Evolutionary conservation across 1,140 invertebrate genomes (phyloP).

Genomic region (Archivesica marissinica): DNA sequence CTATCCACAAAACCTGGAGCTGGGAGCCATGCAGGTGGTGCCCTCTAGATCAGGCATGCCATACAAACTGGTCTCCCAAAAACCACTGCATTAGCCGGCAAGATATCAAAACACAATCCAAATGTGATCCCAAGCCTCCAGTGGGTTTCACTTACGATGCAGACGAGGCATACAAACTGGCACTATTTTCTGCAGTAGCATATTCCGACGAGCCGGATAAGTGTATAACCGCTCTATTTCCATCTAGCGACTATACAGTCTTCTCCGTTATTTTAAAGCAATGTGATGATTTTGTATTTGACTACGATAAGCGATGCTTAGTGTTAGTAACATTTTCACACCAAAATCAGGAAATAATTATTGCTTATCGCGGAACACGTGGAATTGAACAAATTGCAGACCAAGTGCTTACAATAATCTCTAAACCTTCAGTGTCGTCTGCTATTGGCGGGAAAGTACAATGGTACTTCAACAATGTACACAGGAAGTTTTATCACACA

Average conservation of each 20-base stretch:
- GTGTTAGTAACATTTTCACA: conserved; percentile 30
- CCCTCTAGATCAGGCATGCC: conserved; percentile 19
- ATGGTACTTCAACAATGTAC: conserved; percentile 48
- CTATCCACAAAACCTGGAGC: conserved; percentile 15
- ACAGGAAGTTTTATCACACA: conserved; percentile 15
- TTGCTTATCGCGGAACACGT: conserved; percentile 47
- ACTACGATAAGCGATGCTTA: conserved; percentile 53
- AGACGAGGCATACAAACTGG: conserved; percentile 38
- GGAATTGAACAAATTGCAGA: conserved; percentile 47
- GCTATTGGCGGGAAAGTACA: conserved; percentile 44
- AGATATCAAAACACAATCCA: neutral
- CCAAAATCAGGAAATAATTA: conserved; percentile 45
- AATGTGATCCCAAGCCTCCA: neutral
- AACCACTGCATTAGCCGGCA: conserved; percentile 30
- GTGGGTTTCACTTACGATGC: conserved; percentile 9
- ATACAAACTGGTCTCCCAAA: conserved; percentile 53
- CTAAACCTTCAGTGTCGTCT: neutral
- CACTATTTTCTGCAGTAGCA: conserved; percentile 45
- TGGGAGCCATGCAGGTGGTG: conserved; percentile 33
- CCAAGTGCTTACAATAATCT: conserved; percentile 23
- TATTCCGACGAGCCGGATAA: conserved; percentile 40
- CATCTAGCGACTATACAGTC: conserved; percentile 25
- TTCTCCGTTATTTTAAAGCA: neutral
- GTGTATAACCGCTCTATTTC: conserved; percentile 30
- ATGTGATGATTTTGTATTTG: conserved; percentile 55